phyloP scores from a whole-genome alignment of 1,140 invertebrate genomes.

The Anoplolepis gracilipes region DNA sequence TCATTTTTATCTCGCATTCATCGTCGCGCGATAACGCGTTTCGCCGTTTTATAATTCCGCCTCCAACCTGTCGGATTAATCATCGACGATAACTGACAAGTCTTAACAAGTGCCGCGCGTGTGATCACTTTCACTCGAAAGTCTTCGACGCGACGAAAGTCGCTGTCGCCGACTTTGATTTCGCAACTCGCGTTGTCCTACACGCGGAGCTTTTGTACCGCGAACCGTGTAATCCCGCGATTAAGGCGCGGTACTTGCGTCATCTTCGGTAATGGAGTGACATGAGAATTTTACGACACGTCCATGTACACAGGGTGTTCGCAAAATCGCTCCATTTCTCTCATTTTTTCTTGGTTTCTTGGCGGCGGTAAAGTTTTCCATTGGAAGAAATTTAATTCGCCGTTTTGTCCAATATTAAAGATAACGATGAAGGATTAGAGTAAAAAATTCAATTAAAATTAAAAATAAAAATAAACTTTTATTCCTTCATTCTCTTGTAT shows the following conservation, averaged over 20 bases:
- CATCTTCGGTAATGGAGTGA: constrained; percentile 41
- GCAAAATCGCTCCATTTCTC: background rate
- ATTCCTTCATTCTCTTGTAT: background rate
- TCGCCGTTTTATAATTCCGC: constrained; percentile 59
- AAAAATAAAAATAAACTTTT: background rate
- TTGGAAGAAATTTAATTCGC: background rate
- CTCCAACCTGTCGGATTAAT: constrained; percentile 67
- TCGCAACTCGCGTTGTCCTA: constrained; percentile 42
- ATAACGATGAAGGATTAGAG: background rate
- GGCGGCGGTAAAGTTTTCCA: background rate
- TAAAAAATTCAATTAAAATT: background rate
- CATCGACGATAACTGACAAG: constrained; percentile 66
- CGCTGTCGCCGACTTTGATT: constrained; percentile 23
- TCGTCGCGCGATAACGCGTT: constrained; percentile 56
- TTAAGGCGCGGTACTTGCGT: constrained; percentile 57
- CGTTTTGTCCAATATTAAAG: background rate
- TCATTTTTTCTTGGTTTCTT: background rate
- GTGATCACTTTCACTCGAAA: constrained; percentile 67
- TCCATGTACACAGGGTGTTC: background rate
- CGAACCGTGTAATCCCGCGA: constrained; percentile 43
- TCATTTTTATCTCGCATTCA: constrained; percentile 36
- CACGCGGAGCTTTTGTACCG: constrained; percentile 4
- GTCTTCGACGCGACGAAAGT: constrained; percentile 45
- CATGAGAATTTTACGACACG: constrained; percentile 19
- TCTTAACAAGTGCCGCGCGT: constrained; percentile 62